phyloP scores from a whole-genome alignment of 2,113 vertebrate species.

The Atherinomorus stipes region DNA sequence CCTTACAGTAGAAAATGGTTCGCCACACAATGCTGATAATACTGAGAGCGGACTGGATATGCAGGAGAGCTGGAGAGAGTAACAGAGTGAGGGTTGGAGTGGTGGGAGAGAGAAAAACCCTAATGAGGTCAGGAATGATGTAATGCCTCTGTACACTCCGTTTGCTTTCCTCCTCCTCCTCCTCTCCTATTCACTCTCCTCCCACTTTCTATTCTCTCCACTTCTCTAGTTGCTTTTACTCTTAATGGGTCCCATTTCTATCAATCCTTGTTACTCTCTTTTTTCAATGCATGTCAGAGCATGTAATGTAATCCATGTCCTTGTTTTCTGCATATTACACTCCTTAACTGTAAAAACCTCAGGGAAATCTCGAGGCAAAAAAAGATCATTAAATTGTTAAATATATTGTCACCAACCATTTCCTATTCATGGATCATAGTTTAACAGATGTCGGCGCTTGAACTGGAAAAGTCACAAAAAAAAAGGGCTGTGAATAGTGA shows the following conservation, averaged over 20 bases:
- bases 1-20: not conserved
- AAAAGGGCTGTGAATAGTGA: not conserved
- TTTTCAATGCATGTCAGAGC: constrained; percentile 27
- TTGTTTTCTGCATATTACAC: constrained; percentile 12
- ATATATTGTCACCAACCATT: constrained; percentile 5
- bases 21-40: constrained; percentile 8
- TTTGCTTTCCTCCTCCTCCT: constrained; percentile 72
- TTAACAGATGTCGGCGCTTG: not conserved
- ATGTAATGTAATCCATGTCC: constrained; percentile 34
- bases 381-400: not conserved
- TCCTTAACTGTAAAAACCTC: not conserved
- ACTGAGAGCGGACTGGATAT: constrained; percentile 46
- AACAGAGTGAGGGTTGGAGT: constrained; percentile 43
- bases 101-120: constrained; percentile 72
- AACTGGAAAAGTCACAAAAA: not conserved
- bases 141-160: constrained; percentile 77
- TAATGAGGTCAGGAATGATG: constrained; percentile 86
- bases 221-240: constrained; percentile 67
- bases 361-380: not conserved
- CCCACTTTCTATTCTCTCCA: constrained; percentile 69
- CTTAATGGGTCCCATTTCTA: constrained; percentile 72
- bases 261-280: constrained; percentile 56
- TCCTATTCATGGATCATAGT: constrained; percentile 1
- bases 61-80: constrained; percentile 51
- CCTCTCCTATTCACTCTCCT: constrained; percentile 68